Base-by-base conservation (phyloP, 1,140 invertebrate genomes). In the Leptopilina boulardi region DNA sequence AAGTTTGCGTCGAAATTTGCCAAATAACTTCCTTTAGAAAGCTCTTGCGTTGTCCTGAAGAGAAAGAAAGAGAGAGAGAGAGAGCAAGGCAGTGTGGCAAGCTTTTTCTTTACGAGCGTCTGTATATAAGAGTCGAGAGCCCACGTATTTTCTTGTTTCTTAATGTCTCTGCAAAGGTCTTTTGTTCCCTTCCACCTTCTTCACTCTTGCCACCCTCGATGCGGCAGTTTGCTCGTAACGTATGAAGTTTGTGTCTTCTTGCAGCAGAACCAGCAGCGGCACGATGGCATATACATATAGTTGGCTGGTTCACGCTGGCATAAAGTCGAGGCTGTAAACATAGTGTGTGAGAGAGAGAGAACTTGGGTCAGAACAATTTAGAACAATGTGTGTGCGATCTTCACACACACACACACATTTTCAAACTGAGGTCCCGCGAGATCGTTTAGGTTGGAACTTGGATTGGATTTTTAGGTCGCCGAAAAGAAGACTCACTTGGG, bases 211-310 rank as follows among this genome's bases (percentile, higher is more conserved):
- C 59, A 66, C 59, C 59, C 59, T 30, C 74, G 77, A 80, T 82
- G 83, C 82, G 75, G 79, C 76, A 81, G 74, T 81, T 83, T 80
- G 76, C 71, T 23, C 81, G 82, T 85, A 86, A 86, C 84, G 75
- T 85, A 79, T 82, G 82, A 85, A 86, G 77, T 86, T 86, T 85
- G 84, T 72, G 70, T 79, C 80, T 82, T 77, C 79, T 81, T 83
- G 73, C 70, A 54, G 5, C 73, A 47, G 72, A 75, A 56, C n/a
- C n/a, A n/a, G n/a, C n/a, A n/a, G n/a, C n/a, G n/a, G n/a, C n/a
- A n/a, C n/a, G n/a, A n/a, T n/a, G n/a, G n/a, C n/a, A n/a, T n/a
- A n/a, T n/a, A n/a, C n/a, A n/a, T 82, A 85, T 81, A 80, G 83
- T 81, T 80, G 78, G 78, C 77, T 77, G 73, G 30, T 76, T 38